Evolutionary conservation across 2,888 invertebrate species (phyloP).

Genomic region (Tipula confusa): DNA sequence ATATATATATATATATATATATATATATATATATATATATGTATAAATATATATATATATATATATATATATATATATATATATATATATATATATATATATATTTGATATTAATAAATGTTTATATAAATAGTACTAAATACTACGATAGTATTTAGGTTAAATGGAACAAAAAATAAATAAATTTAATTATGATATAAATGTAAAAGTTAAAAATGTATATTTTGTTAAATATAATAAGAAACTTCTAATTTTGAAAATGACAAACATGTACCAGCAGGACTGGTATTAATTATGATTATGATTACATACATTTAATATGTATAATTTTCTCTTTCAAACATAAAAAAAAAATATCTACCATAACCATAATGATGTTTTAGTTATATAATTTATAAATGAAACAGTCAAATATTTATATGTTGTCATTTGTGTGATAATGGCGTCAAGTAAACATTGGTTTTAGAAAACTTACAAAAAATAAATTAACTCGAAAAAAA

Average conservation of each 20-base stretch:
- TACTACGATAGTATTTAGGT: not conserved
- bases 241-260: not conserved
- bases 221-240: conserved; percentile 3
- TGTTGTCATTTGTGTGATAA: no score
- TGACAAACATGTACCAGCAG: not conserved
- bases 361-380: not conserved
- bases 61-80: no score
- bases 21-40: no score
- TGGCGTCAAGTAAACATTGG: no score
- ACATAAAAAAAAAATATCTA: not conserved
- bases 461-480: no score
- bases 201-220: not conserved
- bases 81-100: not conserved
- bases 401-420: no score
- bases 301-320: no score
- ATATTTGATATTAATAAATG: not conserved
- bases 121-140: not conserved
- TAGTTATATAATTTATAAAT: no score
- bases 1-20: not conserved
- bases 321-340: not conserved
- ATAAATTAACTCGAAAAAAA: no score
- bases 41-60: no score
- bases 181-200: not conserved
- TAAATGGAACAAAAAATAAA: not conserved
- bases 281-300: not conserved